Conservation (phyloP, 92 coral and sea anemone species). For the Diadumene lineata region DNA sequence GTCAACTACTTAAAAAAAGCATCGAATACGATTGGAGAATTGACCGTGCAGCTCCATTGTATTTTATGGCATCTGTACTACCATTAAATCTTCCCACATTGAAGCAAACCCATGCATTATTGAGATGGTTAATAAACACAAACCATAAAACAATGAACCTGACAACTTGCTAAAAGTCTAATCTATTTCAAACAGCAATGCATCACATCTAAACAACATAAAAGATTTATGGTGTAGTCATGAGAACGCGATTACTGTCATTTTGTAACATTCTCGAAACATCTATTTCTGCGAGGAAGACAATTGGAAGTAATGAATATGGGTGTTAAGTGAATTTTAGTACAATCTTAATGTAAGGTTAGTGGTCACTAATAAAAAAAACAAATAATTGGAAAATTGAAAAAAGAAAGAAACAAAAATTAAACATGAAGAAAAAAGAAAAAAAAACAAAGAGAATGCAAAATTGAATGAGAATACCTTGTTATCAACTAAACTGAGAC, state of each 20-base stretch:
- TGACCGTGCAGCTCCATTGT: not conserved
- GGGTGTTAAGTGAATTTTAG: not conserved
- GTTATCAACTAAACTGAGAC: too few relatives aligned
- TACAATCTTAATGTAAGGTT: not conserved
- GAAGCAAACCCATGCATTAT: conserved; percentile 9
- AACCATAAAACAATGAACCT: not conserved
- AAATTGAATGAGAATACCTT: not conserved
- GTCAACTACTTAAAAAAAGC: too few relatives aligned
- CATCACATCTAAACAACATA: not conserved
- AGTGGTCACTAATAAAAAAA: not conserved
- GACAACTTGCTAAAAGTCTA: conserved; percentile 1
- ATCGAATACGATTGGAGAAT: not conserved
- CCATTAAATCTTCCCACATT: not conserved
- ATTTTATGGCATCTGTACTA: not conserved
- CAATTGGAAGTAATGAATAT: not conserved
- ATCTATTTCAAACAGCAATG: conserved; percentile 4
- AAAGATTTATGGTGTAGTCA: not conserved
- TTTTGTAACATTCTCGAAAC: not conserved
- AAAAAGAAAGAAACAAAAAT: not conserved
- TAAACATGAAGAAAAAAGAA: not conserved
- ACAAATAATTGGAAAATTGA: not conserved
- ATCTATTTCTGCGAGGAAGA: not conserved
- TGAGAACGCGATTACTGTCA: not conserved
- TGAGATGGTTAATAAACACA: not conserved
- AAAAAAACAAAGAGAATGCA: not conserved